These are phyloP conservation scores for Thripadectes ignobilis DNA, from an alignment of 2,797 vertebrate genomes.

Conservation along the genomic window DNA sequence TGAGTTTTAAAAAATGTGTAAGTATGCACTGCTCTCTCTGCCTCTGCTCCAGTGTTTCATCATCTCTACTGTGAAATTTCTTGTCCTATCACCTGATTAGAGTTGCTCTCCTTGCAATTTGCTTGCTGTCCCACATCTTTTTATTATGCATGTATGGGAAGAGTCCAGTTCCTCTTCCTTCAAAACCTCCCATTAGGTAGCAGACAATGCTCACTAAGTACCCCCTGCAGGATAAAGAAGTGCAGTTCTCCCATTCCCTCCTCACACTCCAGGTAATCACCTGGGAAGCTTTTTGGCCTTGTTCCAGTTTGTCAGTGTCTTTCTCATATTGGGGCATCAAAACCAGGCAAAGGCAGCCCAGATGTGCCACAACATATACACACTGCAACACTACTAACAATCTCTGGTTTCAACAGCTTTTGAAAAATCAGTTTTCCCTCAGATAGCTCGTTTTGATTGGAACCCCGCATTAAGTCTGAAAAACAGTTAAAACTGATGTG, in stretches of 20 bases:
- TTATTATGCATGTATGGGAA: not conserved
- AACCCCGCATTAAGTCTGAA: not conserved
- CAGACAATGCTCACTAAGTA: not conserved
- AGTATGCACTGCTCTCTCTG: not conserved
- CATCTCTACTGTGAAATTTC: not conserved
- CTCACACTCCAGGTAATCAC: rapidly evolving
- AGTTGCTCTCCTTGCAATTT: not conserved
- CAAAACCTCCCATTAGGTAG: not conserved
- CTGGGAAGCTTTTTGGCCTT: not conserved
- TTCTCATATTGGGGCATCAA: not conserved
- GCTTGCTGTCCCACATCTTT: not conserved
- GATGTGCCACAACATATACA: not conserved
- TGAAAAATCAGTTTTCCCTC: not conserved
- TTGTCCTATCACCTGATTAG: not conserved
- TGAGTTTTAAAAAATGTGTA: not conserved
- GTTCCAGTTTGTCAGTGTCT: not conserved
- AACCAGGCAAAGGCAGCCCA: not conserved
- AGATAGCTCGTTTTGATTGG: not conserved
- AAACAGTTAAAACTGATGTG: not conserved
- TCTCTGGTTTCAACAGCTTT: not conserved
- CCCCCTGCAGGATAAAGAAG: not conserved
- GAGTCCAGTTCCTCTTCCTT: not conserved
- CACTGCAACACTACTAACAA: not conserved
- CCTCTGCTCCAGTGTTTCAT: not conserved
- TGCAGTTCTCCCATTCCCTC: rapidly evolving